A percentile compares a stretch with the other conserved stretches of the same genome.
phyloP scores from a whole-genome alignment of 2,888 invertebrate species.

The Sarcophaga carnaria region DNA sequence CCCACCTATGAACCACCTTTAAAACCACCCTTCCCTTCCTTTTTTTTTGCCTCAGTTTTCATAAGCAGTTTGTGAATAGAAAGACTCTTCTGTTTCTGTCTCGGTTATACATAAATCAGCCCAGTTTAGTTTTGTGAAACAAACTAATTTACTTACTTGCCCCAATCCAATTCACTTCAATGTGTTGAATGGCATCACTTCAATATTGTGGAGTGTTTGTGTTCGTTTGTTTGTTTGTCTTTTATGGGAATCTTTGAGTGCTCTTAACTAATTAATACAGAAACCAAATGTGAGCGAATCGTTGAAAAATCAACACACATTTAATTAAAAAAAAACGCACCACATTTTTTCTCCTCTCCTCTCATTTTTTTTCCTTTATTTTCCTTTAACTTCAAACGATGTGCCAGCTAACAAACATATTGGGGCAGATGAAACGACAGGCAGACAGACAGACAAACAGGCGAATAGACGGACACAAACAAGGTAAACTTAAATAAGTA shows the following conservation, averaged over 20 bases:
- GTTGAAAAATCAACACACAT: constrained; percentile 55
- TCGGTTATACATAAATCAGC: not conserved
- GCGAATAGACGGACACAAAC: constrained; percentile 3
- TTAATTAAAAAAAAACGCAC: constrained; percentile 62
- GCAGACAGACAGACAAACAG: not conserved
- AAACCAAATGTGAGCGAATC: constrained; percentile 47
- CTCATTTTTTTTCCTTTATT: not conserved
- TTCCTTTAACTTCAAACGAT: constrained; percentile 18
- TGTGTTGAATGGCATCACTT: constrained; percentile 26
- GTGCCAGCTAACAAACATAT: no score
- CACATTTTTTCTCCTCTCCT: no score
- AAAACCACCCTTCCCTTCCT: constrained; percentile 51
- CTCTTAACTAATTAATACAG: constrained; percentile 57
- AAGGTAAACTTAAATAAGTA: not conserved
- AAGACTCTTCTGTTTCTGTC: not conserved
- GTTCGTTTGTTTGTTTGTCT: not conserved
- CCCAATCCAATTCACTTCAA: not conserved
- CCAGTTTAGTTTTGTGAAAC: constrained; percentile 5
- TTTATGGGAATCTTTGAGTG: constrained; percentile 33
- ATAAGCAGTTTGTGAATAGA: not conserved
- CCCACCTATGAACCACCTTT: constrained; percentile 63
- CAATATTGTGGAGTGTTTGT: constrained; percentile 10
- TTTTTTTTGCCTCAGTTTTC: not conserved
- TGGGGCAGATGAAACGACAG: no score
- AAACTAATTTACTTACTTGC: constrained; percentile 27